Evolutionary conservation across 2,888 invertebrate species (phyloP).

Genomic region (Chymomyza fuscimana): DNA sequence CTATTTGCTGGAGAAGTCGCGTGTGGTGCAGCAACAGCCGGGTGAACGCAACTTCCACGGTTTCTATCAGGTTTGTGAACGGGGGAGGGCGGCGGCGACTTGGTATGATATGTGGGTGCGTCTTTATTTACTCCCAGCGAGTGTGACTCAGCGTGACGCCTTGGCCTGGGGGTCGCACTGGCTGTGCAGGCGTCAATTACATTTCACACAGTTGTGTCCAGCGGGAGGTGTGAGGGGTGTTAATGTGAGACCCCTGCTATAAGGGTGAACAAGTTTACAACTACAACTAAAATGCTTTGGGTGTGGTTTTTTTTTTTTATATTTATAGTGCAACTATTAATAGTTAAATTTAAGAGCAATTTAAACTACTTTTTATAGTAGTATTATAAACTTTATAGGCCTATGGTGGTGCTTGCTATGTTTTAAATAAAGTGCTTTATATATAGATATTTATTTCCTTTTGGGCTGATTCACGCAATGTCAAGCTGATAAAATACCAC

Average conservation of each 20-base stretch:
- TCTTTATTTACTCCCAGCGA: conserved; percentile 35
- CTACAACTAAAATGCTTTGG: not conserved
- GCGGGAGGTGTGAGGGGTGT: not conserved
- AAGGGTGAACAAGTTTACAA: not conserved
- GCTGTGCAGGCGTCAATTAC: not conserved
- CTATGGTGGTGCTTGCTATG: not conserved
- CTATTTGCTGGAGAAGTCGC: conserved; percentile 97
- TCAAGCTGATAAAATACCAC: not conserved
- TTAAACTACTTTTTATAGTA: not conserved
- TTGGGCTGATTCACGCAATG: not conserved
- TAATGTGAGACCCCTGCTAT: not conserved
- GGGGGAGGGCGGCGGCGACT: not conserved
- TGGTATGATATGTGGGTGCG: conserved; percentile 33
- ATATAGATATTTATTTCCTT: not conserved
- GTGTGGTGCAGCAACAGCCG: conserved; percentile 94
- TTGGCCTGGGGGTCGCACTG: conserved; percentile 2
- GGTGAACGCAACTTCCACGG: conserved; percentile 99
- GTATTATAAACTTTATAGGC: not conserved
- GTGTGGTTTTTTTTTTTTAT: not conserved
- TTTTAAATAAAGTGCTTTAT: not conserved
- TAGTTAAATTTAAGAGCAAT: not conserved
- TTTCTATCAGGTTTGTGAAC: conserved; percentile 92
- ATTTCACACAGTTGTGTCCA: not conserved
- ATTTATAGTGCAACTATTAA: not conserved
- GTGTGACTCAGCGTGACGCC: conserved; percentile 16